Conservation (phyloP, 2,888 invertebrate genomes). For the Lepetodrilus schrolli region DNA sequence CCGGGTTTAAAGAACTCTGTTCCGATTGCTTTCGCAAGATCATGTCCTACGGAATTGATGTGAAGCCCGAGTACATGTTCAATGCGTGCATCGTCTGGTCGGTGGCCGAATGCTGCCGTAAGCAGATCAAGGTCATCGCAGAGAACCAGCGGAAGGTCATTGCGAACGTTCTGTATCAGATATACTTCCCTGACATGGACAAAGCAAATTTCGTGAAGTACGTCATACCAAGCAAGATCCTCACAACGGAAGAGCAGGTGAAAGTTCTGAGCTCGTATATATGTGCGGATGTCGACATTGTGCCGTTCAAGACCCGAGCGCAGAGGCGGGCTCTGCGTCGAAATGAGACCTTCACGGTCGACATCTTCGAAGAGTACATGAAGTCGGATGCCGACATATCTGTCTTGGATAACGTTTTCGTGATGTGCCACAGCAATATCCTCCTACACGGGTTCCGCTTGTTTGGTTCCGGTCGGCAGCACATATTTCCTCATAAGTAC, state of each 20-base stretch:
- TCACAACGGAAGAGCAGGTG: neutral
- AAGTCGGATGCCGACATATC: neutral
- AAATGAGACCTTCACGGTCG: neutral
- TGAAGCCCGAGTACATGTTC: neutral
- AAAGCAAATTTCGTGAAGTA: neutral
- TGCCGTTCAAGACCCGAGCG: neutral
- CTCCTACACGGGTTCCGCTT: neutral
- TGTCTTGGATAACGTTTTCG: neutral
- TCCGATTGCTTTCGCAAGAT: neutral
- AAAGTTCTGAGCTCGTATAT: neutral
- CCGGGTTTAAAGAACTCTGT: neutral
- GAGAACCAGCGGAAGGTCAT: neutral
- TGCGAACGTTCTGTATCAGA: neutral
- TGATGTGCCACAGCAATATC: neutral
- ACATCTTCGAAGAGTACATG: neutral
- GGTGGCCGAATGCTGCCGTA: neutral
- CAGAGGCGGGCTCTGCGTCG: neutral
- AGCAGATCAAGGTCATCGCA: neutral
- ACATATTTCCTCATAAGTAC: neutral
- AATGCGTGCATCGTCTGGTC: neutral
- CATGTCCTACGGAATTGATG: neutral
- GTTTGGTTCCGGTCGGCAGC: constrained; percentile 8
- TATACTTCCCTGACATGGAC: neutral
- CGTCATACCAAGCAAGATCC: neutral
- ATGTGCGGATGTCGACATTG: neutral